Evolutionary conservation across 2,888 invertebrate species (phyloP).

Genomic region (Stictocephala bisonia): DNA sequence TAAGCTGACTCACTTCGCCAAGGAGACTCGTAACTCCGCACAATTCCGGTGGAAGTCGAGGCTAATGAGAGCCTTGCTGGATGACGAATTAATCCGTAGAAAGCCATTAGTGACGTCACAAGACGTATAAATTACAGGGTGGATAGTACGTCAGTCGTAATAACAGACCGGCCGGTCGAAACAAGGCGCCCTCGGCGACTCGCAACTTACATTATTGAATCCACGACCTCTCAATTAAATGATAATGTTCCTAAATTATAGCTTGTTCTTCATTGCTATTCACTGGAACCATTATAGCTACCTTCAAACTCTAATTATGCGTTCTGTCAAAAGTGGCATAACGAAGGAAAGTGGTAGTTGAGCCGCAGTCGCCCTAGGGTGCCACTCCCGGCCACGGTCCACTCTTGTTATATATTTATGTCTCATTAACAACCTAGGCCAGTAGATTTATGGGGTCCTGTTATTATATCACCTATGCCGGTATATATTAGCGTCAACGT

Average conservation of each 20-base stretch:
- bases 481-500: slow-evolving; percentile 1
- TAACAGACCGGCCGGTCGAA: slow-evolving; percentile 19
- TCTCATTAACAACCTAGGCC: slow-evolving; percentile 37
- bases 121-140: slow-evolving; percentile 34
- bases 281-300: slow-evolving; percentile 3
- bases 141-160: not conserved
- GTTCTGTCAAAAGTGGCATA: slow-evolving; percentile 21
- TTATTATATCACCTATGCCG: slow-evolving; percentile 32
- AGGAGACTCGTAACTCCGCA: too few relatives aligned
- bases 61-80: not conserved
- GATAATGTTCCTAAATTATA: slow-evolving; percentile 40
- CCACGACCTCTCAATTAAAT: slow-evolving; percentile 39
- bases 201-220: slow-evolving; percentile 38
- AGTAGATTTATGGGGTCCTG: slow-evolving; percentile 3
- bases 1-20: too few relatives aligned
- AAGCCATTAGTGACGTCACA: too few relatives aligned
- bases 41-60: not conserved
- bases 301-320: slow-evolving; percentile 6
- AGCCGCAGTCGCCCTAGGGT: too few relatives aligned
- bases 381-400: slow-evolving; percentile 6
- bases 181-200: slow-evolving; percentile 30
- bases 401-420: slow-evolving; percentile 38
- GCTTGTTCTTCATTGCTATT: not conserved
- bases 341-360: too few relatives aligned
- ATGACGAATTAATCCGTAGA: slow-evolving; percentile 22